Evolutionary conservation across 2,888 invertebrate genomes (phyloP).

Genomic region (Agonopterix subpropinquella): DNA sequence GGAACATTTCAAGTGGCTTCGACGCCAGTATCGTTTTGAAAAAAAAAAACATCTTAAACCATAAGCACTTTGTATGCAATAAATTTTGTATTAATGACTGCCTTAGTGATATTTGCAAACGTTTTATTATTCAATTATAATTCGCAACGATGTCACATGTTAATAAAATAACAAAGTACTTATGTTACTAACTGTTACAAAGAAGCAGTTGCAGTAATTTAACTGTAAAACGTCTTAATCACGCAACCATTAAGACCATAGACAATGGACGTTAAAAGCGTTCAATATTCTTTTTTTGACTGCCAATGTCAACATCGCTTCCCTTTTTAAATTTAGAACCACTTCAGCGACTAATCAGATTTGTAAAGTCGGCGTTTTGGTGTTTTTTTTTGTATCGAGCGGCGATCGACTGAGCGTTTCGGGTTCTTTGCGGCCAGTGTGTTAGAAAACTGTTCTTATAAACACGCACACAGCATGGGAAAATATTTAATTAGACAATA

Average conservation of each 20-base stretch:
- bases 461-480: conserved; percentile 53
- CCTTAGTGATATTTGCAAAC: conserved; percentile 5
- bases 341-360: conserved; percentile 69
- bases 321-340: conserved; percentile 70
- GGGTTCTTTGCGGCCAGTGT: conserved; percentile 50
- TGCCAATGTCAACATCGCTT: conserved; percentile 53
- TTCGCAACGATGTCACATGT: neutral
- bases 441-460: conserved; percentile 21
- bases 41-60: conserved; percentile 33
- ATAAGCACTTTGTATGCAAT: conserved; percentile 44
- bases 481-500: conserved; percentile 75
- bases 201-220: neutral
- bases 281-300: conserved; percentile 40
- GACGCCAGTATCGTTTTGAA: conserved; percentile 39
- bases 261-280: conserved; percentile 58
- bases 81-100: conserved; percentile 45
- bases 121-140: conserved; percentile 5
- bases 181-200: too few relatives aligned
- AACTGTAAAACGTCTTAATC: conserved; percentile 43
- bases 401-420: conserved; percentile 36
- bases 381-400: conserved; percentile 37
- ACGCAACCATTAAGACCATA: conserved; percentile 51
- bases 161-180: too few relatives aligned
- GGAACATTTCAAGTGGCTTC: conserved; percentile 50
- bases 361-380: conserved; percentile 62